Evolutionary conservation across 30 jellyfish, hydroid and myxozoan species (phyloP), one percentile per base, ranked within the genome.

Genomic region (Sanderia malayensis): DNA sequence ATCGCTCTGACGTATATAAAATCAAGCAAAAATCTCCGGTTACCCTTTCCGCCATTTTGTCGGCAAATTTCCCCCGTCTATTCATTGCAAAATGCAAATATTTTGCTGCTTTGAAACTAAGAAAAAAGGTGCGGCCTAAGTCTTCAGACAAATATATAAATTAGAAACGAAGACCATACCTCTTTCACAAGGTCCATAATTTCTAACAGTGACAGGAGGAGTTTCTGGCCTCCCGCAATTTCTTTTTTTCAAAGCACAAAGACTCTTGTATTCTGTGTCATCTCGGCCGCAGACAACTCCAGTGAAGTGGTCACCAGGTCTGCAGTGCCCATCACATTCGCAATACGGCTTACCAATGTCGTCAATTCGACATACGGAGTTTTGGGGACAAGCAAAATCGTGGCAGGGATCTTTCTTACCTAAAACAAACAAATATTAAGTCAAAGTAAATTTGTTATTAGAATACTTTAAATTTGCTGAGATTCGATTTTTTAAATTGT

Each of bases 341-440:
- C 96, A 86, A 31, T 17, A 37, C 19, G 96, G 96, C 22, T 23
- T 46, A 33, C 62, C 20, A 23, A 61, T 8, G 37, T 71, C 27
- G 37, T 49, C 89, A 1, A 86, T 89, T 45, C 26, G 18, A 49
- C 96, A 86, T 23, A 63, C 82, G 2, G 88, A 76, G 8, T 71
- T 73, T 18, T 49, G 32, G 53, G 92, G 92, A 76, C 96, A 86
- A 23, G 25, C 6, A 34, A 25, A 58, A 22, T 67, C 55, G 45
- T 34, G 23, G 82, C 96, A 86, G 37, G 85, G 96, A 57, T 86
- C 96, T 17, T 76, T 74, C 17, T 18, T 33, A 17, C 89, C 89
- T 83, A 15, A 8, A 74, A 47, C 44, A 60, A 25, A 9, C n/a
- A n/a, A n/a, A n/a, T n/a, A n/a, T n/a, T n/a, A n/a, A n/a, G n/a